Base-by-base conservation (phyloP, 1,140 invertebrate species). In the Sinella curviseta region DNA sequence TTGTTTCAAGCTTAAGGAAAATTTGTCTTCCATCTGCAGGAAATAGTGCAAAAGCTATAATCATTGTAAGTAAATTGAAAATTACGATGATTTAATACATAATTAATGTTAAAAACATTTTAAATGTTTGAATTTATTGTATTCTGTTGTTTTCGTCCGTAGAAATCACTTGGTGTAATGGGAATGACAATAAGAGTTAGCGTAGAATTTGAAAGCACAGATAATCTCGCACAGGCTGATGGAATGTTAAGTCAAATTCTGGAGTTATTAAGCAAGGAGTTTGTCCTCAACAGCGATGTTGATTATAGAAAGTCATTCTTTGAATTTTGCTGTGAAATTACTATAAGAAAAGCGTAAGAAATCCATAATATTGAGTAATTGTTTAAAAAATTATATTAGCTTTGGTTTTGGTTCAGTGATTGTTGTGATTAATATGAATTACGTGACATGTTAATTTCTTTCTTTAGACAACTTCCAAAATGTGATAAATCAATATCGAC, bases 401-500 rank as follows among this genome's bases (percentile, higher is more conserved):
- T 48, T 48, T 48, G 39, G 4, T 48, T 48, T 17, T 4, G 39
- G n/a, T n/a, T n/a, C n/a, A n/a, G n/a, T n/a, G n/a, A n/a, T n/a
- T n/a, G n/a, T n/a, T n/a, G n/a, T n/a, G n/a, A n/a, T n/a, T n/a
- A n/a, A n/a, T n/a, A n/a, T n/a, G n/a, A n/a, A n/a, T n/a, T n/a
- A n/a, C n/a, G n/a, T 48, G 39, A 48, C 39, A 48, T 20, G 39
- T 57, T 54, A 16, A 33, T 77, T 55, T 77, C 30, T 78, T 39
- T 48, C 24, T 28, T 2, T 65, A 82, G 81, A 17, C 78, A 80
- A 48, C 54, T 82, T 33, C 77, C 75, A 34, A 73, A 74, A 16
- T 82, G 81, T 70, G 0, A 28, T 4, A 67, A 80, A 48, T 26
- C 75, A n/a, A 28, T 82, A 0, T 77, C 74, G 39, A 82, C 78